Evolutionary conservation across 2,797 vertebrate species (phyloP).

Genomic region (Setipinna tenuifilis): DNA sequence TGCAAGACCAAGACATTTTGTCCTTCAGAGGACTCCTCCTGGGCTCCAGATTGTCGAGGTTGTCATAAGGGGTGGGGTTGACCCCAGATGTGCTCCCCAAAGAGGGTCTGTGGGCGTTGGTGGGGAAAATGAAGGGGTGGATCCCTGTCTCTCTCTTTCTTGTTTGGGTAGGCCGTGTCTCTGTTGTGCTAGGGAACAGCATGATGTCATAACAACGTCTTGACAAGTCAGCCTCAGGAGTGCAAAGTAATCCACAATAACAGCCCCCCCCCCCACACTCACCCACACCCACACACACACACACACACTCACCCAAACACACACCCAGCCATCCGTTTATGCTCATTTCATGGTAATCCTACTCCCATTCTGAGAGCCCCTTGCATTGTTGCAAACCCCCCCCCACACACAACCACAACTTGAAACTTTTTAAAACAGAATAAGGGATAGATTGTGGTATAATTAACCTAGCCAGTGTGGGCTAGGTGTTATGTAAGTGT

Average conservation of each 20-base stretch:
- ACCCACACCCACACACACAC: too few species aligned
- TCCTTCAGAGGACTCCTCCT: neutral
- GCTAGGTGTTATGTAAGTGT: too few species aligned
- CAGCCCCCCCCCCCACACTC: neutral
- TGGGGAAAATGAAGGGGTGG: neutral
- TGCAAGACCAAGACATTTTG: neutral
- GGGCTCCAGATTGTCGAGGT: neutral
- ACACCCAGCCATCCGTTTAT: too few species aligned
- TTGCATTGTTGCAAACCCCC: too few species aligned
- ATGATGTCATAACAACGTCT: constrained; percentile 25
- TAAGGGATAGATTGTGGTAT: too few species aligned
- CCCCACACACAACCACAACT: too few species aligned
- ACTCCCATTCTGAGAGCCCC: too few species aligned
- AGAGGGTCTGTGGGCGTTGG: neutral
- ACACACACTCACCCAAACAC: neutral
- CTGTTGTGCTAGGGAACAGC: neutral
- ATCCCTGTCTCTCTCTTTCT: neutral
- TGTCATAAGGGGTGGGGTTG: neutral
- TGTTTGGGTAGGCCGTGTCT: neutral
- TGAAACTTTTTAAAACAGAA: too few species aligned
- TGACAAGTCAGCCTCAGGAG: constrained; percentile 6
- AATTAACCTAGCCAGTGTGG: too few species aligned
- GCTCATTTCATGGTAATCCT: too few species aligned
- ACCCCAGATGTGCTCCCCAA: constrained; percentile 7
- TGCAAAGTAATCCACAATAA: constrained; percentile 30